phyloP scores from a whole-genome alignment of 2,113 vertebrate species.

The Romanogobio albipinnatus region DNA sequence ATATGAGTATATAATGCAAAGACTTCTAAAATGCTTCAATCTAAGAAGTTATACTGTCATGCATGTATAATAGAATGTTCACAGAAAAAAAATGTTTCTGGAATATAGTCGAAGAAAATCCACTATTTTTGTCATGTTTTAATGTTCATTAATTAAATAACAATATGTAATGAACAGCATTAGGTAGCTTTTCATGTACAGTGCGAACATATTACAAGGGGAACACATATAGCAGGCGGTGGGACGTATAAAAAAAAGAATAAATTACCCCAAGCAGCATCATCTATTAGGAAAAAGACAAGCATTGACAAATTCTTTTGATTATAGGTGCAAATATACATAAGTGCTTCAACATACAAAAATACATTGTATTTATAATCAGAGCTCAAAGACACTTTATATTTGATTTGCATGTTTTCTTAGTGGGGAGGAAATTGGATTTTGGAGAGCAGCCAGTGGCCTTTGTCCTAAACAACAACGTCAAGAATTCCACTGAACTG shows the following conservation, averaged over 20 bases:
- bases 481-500: neutral
- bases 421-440: slow-evolving; percentile 22
- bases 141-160: slow-evolving; percentile 54
- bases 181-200: slow-evolving; percentile 35
- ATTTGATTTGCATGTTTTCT: slow-evolving; percentile 23
- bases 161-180: slow-evolving; percentile 40
- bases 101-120: neutral
- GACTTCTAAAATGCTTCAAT: neutral
- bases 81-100: neutral
- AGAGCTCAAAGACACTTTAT: slow-evolving; percentile 47
- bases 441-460: slow-evolving; percentile 33
- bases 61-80: neutral
- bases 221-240: slow-evolving; percentile 30
- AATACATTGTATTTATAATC: slow-evolving; percentile 54
- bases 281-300: slow-evolving; percentile 54
- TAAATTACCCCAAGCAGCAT: slow-evolving; percentile 59
- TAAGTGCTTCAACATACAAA: slow-evolving; percentile 54
- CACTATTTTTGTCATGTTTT: slow-evolving; percentile 37
- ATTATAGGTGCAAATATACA: slow-evolving; percentile 50
- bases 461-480: slow-evolving; percentile 18
- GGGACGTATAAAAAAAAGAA: slow-evolving; percentile 57
- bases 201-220: slow-evolving; percentile 38
- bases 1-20: neutral
- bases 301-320: slow-evolving; percentile 43
- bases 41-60: neutral